Conservation (phyloP, 2,888 invertebrate species). For the Caradrina kadenii region DNA sequence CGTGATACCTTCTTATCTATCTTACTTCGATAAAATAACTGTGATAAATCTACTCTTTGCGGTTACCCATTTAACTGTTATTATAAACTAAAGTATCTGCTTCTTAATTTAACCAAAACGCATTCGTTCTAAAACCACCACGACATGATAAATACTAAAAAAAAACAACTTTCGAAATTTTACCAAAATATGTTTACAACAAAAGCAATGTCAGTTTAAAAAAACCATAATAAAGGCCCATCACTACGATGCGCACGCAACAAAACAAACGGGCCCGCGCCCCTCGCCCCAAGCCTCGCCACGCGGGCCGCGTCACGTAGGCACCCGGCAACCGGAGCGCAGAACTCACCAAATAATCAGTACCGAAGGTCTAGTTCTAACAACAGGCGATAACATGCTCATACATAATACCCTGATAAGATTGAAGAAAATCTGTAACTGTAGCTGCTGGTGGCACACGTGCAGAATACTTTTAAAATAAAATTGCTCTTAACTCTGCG, state of each 20-base stretch:
- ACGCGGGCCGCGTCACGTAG: conserved; percentile 89
- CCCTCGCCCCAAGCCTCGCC: conserved; percentile 75
- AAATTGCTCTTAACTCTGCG: background rate
- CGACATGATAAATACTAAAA: background rate
- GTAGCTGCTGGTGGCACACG: background rate
- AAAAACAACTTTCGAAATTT: background rate
- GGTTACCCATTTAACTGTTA: background rate
- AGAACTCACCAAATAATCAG: conserved; percentile 46
- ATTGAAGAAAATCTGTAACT: conserved; percentile 6
- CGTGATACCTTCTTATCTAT: conserved; percentile 22
- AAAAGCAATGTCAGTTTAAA: conserved; percentile 63
- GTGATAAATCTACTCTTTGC: background rate
- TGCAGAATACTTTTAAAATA: background rate
- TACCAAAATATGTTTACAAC: background rate
- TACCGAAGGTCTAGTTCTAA: conserved; percentile 54
- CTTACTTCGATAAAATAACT: conserved; percentile 4
- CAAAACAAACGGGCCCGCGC: conserved; percentile 80
- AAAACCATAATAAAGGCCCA: conserved; percentile 43
- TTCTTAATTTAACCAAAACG: background rate
- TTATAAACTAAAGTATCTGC: too few relatives aligned
- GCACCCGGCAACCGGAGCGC: conserved; percentile 73
- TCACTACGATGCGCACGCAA: conserved; percentile 80
- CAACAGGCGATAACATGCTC: conserved; percentile 54
- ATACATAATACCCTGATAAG: conserved; percentile 4
- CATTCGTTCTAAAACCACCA: conserved; percentile 6